Evolutionary conservation across 92 coral and sea anemone genomes (phyloP).

Genomic region (Zoanthus sociatus): DNA sequence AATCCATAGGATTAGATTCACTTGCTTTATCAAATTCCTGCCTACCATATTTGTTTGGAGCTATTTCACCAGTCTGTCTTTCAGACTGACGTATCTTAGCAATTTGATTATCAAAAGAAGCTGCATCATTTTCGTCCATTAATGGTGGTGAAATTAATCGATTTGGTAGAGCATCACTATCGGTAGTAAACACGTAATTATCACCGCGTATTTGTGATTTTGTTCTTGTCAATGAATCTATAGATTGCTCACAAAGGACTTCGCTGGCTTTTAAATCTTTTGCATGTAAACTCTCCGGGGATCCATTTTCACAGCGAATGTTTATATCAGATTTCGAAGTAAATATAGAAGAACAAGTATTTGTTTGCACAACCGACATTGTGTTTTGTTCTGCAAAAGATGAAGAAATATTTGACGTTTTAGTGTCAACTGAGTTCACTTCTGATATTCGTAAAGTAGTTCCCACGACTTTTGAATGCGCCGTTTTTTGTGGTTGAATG

Average conservation of each 20-base stretch:
- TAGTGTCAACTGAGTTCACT: slow-evolving; percentile 4
- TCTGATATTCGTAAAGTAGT: slow-evolving; percentile 1
- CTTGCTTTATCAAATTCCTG: background rate
- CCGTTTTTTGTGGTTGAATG: slow-evolving; percentile 1
- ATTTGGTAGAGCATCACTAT: slow-evolving; percentile 37
- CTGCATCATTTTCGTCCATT: slow-evolving; percentile 38
- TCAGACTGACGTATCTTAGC: background rate
- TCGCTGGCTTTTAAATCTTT: background rate
- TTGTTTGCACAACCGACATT: slow-evolving; percentile 45
- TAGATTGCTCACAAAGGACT: background rate
- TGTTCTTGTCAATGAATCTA: background rate
- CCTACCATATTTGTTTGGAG: background rate
- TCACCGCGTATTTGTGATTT: background rate
- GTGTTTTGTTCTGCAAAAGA: slow-evolving; percentile 8
- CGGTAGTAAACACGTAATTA: slow-evolving; percentile 19
- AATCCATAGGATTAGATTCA: background rate
- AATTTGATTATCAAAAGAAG: background rate
- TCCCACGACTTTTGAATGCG: slow-evolving; percentile 5
- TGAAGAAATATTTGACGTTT: slow-evolving; percentile 1
- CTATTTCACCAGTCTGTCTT: background rate
- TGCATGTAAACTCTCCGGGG: background rate
- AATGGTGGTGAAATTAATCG: slow-evolving; percentile 56
- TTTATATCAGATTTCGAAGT: slow-evolving; percentile 18
- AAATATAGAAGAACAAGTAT: slow-evolving; percentile 7
- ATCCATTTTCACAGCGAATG: background rate